Base-by-base conservation (phyloP, 2,888 invertebrate genomes). In the Clivina fossor region DNA sequence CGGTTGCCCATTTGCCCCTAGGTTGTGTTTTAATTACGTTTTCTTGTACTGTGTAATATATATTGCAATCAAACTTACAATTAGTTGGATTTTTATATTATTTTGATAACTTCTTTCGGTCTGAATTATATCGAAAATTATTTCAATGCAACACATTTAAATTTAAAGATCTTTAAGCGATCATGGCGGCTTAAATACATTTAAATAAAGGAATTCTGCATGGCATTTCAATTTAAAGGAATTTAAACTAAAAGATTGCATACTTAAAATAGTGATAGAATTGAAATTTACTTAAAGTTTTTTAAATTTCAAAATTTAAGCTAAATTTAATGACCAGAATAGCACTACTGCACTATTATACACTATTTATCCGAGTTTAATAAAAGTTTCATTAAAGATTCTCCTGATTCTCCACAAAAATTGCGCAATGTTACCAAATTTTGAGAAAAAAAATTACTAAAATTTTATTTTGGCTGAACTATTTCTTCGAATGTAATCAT, bases 1-100 rank as follows among this genome's bases (percentile, higher is more conserved):
- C 4, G 32, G 9, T 11, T 13, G 4, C 15, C 11, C 4, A 3
- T 8, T 35, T 35, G 16, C 24, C 28, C 2, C 8, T 2, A 35
- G 18, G 24, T 19, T 47, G 33, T 15, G 22, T 30, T 41, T 51
- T 41, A 51, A 51, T 51, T 51, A 32, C 41, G 51, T 22, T 51
- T 51, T 38, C 51, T 41, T 51, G 51, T 30, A 13, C 20, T 11
- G 4, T 37, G 15, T 5, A n/a, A 26, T 26, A 26, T 8, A 26
- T 5, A 26, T 26, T 26, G 8, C 13, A 19, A 37, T 9, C 7
- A 11, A 19, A 44, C 26, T 44, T 28, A 30, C 30, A 28, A 44
- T 44, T 48, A 22, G 11, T 24, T 2, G 22, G 22, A n/a, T 18
- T 16, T 48, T 48, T 15, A 22, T 24, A 47, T 35, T 24, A 47